Base-by-base conservation (phyloP, 2,113 vertebrate genomes). In the Hyperopisus bebe region DNA sequence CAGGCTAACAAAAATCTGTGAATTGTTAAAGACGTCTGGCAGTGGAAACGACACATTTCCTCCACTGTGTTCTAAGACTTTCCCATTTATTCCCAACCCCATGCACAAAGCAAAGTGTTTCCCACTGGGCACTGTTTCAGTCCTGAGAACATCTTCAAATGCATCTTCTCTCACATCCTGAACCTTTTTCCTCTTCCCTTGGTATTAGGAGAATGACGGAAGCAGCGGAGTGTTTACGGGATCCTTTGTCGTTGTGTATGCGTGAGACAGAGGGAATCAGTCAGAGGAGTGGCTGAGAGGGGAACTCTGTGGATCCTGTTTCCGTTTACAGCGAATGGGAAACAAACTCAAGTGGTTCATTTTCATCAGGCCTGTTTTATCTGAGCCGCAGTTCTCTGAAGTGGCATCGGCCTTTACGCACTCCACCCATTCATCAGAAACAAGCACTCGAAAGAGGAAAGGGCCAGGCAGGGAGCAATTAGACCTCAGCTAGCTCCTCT, bases 291-390 rank as follows among this genome's bases (percentile, higher is more conserved):
- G 24, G 84, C 53, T 90, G 93, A 92, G 90, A 93, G 92, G 92
- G 93, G 91, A 92, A 93, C 91, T 90, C 92, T 92, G 88, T 44
- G 90, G 80, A 86, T 91, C 62, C 74, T 89, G 17, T 0, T 90
- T 93, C 87, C 44, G 91, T 90, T 92, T 93, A 90, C 91, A 92
- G 92, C 88, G 90, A 92, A 92, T 91, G 91, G 58, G 5, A 47
- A 93, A 95, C 95, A 95, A 95, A 94, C 95, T 95, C 94, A 96
- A 95, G 92, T 27, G 90, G 91, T 39, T 95, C 95, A 94, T 94
- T 95, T 94, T 94, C 93, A 95, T 95, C 94, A 95, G 92, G 87
- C 90, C 90, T 91, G 86, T 91, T 88, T 91, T 92, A 92, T 93
- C 92, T 85, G 88, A 86, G 88, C 77, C 90, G 92, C 91, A 48